phyloP scores from a whole-genome alignment of 2,888 invertebrate genomes.

The Lottia gigantea region DNA sequence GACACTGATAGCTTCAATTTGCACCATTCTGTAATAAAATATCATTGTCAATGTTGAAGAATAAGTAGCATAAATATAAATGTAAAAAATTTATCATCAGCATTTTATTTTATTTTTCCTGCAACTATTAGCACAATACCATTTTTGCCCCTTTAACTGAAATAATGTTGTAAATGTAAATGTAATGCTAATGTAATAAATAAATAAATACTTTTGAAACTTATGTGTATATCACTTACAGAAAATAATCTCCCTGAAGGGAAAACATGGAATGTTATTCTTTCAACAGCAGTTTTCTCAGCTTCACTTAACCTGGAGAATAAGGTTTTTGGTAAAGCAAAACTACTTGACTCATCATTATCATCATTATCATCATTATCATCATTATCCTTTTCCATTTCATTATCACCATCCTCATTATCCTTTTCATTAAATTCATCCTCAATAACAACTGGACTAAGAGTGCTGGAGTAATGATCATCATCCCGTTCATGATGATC shows the following conservation, averaged over 20 bases:
- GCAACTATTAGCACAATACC: too few species aligned
- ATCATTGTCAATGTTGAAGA: too few species aligned
- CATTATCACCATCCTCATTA: not conserved
- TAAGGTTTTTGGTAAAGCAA: slow-evolving; percentile 22
- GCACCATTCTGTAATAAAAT: too few species aligned
- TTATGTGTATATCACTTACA: slow-evolving; percentile 30
- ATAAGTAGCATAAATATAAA: too few species aligned
- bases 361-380: not conserved
- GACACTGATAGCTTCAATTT: too few species aligned
- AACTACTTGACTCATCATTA: not conserved
- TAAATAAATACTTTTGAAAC: too few species aligned
- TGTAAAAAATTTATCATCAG: too few species aligned
- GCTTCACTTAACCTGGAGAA: slow-evolving; percentile 12
- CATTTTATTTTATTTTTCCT: too few species aligned
- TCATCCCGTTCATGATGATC: not conserved
- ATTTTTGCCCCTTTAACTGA: too few species aligned
- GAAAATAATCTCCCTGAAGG: slow-evolving; percentile 36
- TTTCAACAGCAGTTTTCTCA: slow-evolving; percentile 14
- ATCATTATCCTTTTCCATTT: not conserved
- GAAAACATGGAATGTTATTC: slow-evolving; percentile 36
- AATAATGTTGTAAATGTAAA: too few species aligned
- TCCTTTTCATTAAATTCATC: not conserved
- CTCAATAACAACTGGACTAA: not conserved
- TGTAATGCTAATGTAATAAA: too few species aligned
- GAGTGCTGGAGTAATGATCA: too few species aligned